Evolutionary conservation across 1,140 invertebrate species (phyloP).

Genomic region (Tribolium castaneum): DNA sequence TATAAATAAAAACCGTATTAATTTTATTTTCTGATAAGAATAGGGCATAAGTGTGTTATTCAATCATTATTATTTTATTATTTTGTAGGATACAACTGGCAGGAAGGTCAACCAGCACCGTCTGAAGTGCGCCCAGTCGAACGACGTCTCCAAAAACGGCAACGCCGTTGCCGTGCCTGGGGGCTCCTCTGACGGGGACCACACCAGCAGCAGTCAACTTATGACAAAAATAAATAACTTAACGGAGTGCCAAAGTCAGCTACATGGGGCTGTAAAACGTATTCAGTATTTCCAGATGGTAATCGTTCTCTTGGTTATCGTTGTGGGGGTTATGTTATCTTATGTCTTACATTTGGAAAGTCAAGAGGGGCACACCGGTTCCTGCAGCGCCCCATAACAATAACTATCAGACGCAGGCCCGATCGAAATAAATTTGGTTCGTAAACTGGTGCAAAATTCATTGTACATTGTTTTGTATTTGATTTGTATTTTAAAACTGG

Average conservation of each 20-base stretch:
- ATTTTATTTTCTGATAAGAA: too few relatives aligned
- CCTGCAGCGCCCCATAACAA: constrained; percentile 50
- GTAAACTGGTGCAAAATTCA: constrained; percentile 39
- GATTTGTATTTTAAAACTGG: constrained; percentile 23
- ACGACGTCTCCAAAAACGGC: constrained; percentile 56
- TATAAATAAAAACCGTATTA: background rate
- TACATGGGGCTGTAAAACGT: constrained; percentile 49
- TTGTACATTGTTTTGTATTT: constrained; percentile 44
- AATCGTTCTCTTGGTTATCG: constrained; percentile 50
- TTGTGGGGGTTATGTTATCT: constrained; percentile 48
- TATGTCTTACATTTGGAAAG: constrained; percentile 9
- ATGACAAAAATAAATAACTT: constrained; percentile 48
- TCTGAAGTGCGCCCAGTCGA: constrained; percentile 64
- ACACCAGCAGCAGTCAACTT: constrained; percentile 44
- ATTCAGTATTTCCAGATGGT: constrained; percentile 52
- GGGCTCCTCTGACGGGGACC: constrained; percentile 34
- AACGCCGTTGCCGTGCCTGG: constrained; percentile 38
- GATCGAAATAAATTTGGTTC: constrained; percentile 43
- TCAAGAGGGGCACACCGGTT: constrained; percentile 9
- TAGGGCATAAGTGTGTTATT: background rate
- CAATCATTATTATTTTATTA: background rate
- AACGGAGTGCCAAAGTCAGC: constrained; percentile 50
- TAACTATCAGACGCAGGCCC: constrained; percentile 49
- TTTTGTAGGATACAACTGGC: constrained; percentile 53
- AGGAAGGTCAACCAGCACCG: constrained; percentile 66